Base-by-base conservation (phyloP, 2,113 vertebrate genomes). In the Psittacula cyanocephala region DNA sequence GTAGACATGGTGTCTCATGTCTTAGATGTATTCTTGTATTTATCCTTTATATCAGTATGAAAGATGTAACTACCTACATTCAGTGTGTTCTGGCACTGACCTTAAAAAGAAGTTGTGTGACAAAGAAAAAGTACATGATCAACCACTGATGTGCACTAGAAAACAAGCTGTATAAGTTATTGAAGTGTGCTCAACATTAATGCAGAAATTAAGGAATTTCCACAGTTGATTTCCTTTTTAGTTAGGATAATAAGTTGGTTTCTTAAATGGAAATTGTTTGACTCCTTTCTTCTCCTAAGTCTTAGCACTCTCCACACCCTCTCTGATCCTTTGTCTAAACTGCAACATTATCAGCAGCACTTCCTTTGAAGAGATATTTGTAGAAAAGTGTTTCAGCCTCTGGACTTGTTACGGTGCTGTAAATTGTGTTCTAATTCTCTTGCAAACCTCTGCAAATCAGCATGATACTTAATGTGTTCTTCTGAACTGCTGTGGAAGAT, bases 81-180 rank as follows among this genome's bases (percentile, higher is more conserved):
- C 33, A 75, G 33, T 0, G 0, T 63, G 35, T 50, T 93, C 62
- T 68, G 60, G 8, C 3, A 4, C 5, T 69, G 23, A 39, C 8
- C 20, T 86, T 69, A 47, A 55, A 65, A 90, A 60, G 2, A 52
- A 35, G 12, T 71, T 35, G 5, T 44, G 13, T 50, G 43, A 50
- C 25, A 64, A 75, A 81, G 15, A 37, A 31, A 39, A 76, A 80
- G 57, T 47, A 47, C 2, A 5, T 44, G 41, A 65, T 20, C 7
- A 77, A 5, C 12, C 35, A 27, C 8, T 19, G 33, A 24, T 69
- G 25, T 53, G 27, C 24, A 41, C 12, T 74, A 57, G 53, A 65
- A 86, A 89, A 86, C 25, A 37, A 63, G 2, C 17, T 80, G 27
- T 24, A 12, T 43, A 37, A 37, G 3, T 62, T 72, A 28, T 17